These are phyloP conservation scores for Pachliopta kotzebuea DNA, from an alignment of 2,888 invertebrate genomes.

Conservation along the genomic window DNA sequence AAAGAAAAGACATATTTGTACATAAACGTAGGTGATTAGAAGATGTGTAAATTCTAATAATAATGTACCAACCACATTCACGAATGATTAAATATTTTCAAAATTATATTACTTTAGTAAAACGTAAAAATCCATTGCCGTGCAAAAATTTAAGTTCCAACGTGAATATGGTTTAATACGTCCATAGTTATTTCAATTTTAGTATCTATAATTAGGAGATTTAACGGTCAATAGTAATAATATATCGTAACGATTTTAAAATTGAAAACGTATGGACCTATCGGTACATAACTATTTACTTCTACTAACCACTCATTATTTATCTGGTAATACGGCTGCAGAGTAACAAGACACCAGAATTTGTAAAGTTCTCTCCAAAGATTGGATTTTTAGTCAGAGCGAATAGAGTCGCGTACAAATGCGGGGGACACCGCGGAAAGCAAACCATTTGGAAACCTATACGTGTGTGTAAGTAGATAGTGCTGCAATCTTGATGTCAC, in stretches of 20 bases:
- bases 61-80: slow-evolving; percentile 49
- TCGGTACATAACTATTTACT: slow-evolving; percentile 40
- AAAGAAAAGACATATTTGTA: slow-evolving; percentile 51
- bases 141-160: slow-evolving; percentile 15
- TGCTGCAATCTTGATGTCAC: slow-evolving; percentile 59
- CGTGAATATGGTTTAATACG: slow-evolving; percentile 37
- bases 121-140: background rate
- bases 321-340: slow-evolving; percentile 67
- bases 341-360: slow-evolving; percentile 63
- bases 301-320: slow-evolving; percentile 65
- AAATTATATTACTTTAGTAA: slow-evolving; percentile 4
- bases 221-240: slow-evolving; percentile 16
- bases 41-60: slow-evolving; percentile 50
- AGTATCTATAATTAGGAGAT: slow-evolving; percentile 22
- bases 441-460: slow-evolving; percentile 44
- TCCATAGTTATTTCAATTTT: slow-evolving; percentile 39
- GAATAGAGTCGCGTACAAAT: slow-evolving; percentile 51
- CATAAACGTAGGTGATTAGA: slow-evolving; percentile 71
- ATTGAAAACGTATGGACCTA: slow-evolving; percentile 56
- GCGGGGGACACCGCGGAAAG: slow-evolving; percentile 55
- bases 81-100: slow-evolving; percentile 33
- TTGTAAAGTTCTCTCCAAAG: slow-evolving; percentile 63
- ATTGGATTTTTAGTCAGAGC: slow-evolving; percentile 66
- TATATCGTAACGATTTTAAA: slow-evolving; percentile 33
- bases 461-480: slow-evolving; percentile 60